These are phyloP conservation scores for Andricus quercusramuli DNA, from an alignment of 2,888 invertebrate genomes.

Conservation along the genomic window DNA sequence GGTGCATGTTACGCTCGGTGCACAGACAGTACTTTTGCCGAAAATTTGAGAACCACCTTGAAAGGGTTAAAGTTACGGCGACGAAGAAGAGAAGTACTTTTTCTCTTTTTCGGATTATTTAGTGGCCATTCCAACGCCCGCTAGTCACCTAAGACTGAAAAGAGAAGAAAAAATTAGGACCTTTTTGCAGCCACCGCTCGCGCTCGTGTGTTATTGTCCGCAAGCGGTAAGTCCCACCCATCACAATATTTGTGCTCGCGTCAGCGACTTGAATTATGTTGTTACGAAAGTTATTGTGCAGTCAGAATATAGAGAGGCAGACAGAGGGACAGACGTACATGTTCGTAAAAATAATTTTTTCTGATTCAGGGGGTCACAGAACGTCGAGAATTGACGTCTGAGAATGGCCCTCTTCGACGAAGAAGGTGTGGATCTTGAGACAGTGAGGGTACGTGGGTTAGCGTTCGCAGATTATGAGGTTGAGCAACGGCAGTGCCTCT, in stretches of 20 bases:
- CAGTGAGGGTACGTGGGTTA: no score
- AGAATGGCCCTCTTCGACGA: no score
- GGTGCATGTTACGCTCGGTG: not conserved
- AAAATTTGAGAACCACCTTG: slow-evolving; percentile 59
- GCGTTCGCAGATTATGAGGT: no score
- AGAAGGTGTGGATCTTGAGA: no score
- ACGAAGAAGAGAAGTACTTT: slow-evolving; percentile 53
- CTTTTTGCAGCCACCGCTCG: slow-evolving; percentile 11
- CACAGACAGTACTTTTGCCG: slow-evolving; percentile 26
- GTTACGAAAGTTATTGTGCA: no score
- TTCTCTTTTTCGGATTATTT: slow-evolving; percentile 62
- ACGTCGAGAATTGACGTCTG: no score
- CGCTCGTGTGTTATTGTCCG: slow-evolving; percentile 28
- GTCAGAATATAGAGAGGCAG: no score
- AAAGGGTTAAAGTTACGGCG: slow-evolving; percentile 53
- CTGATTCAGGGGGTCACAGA: no score
- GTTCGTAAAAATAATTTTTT: no score
- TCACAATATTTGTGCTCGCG: slow-evolving; percentile 72
- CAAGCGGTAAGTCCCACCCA: slow-evolving; percentile 61
- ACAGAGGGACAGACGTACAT: no score
- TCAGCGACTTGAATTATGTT: slow-evolving; percentile 69
- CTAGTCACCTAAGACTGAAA: slow-evolving; percentile 58
- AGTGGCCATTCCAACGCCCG: slow-evolving; percentile 68
- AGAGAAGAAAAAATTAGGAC: slow-evolving; percentile 11
- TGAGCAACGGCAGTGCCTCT: no score